Base-by-base conservation (phyloP, 2,113 vertebrate species). In the Myanophis thanlyinensis region DNA sequence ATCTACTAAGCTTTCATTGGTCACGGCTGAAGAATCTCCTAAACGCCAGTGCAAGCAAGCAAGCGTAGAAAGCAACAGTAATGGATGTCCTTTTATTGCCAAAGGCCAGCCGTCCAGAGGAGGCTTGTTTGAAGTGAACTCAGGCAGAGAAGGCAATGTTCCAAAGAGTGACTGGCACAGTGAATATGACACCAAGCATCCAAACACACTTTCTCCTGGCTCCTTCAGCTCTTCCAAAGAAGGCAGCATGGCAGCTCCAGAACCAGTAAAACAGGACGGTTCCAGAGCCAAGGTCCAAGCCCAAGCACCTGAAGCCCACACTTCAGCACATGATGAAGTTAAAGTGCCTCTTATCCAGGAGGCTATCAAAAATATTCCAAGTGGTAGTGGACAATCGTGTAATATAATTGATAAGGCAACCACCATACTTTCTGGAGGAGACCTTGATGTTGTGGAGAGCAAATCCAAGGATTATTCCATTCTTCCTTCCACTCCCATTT, bases 1-100 rank as follows among this genome's bases (percentile, higher is more conserved):
- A 96, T 98, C 98, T 88, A 97, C 98, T 85, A 98, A 98, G 86
- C 97, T 98, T 95, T 97, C 98, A 91, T 97, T 98, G 96, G 97
- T 97, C 85, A 94, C 98, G 93, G 84, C 98, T 90, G 96, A 95
- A 35, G 98, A 95, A 62, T 22, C 97, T 12, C 95, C 97, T 54
- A 96, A 98, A 90, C 97, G 96, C 91, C 98, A 95, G 95, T 92
- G 95, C 18, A 93, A 3, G 0, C 11, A 59, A 11, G 47, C 95
- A 93, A 87, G 96, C 1, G 54, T 23, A 1, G 97, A 94, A 87
- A 97, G 88, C 92, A 96, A 96, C 93, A 97, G 95, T 96, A 97
- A 97, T 96, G 98, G 96, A 47, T 93, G 95, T n/a, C 88, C 93
- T 0, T 91, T 95, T 13, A 0, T 91, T 0, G 47, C 88, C 88